Evolutionary conservation across 2,888 invertebrate genomes (phyloP).

Genomic region (Lasioglossum villosulum): DNA sequence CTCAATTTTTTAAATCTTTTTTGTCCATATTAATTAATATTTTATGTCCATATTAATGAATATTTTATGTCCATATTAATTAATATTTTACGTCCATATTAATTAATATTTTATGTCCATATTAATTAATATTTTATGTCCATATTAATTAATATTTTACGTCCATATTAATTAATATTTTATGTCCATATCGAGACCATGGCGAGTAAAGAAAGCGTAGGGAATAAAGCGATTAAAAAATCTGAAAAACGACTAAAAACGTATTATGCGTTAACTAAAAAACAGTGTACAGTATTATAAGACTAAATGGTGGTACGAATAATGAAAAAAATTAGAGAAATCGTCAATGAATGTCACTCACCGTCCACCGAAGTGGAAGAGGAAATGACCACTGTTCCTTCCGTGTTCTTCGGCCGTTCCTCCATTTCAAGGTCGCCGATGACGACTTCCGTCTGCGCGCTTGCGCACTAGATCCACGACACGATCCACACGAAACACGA

Average conservation of each 20-base stretch:
- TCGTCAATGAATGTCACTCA: constrained; percentile 46
- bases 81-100: no score
- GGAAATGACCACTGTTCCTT: constrained; percentile 38
- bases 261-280: background rate
- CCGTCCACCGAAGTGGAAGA: constrained; percentile 52
- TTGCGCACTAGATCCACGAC: background rate
- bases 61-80: no score
- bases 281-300: background rate
- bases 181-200: no score
- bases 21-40: no score
- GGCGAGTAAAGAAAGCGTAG: background rate
- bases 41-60: no score
- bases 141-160: no score
- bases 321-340: background rate
- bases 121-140: no score
- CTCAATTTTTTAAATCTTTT: no score
- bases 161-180: no score
- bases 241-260: background rate
- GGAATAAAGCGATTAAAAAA: no score
- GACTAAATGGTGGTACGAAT: background rate
- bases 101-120: no score
- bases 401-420: constrained; percentile 61
- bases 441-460: background rate
- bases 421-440: constrained; percentile 70
- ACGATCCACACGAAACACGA: background rate